phyloP scores from a whole-genome alignment of 1,140 invertebrate species.

The Mactra quadrangularis region DNA sequence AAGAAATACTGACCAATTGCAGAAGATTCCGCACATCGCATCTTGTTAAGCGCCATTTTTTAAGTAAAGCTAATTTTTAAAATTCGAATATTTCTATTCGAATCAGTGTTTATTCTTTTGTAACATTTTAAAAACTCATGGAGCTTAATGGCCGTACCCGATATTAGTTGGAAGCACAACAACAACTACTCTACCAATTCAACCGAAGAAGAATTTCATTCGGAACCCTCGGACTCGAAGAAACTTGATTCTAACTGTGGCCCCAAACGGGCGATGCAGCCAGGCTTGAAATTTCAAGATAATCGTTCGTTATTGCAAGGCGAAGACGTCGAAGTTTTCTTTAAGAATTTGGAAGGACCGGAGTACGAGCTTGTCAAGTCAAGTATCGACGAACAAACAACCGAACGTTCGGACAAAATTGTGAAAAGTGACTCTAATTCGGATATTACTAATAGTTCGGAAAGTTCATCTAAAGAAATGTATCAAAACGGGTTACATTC shows the following conservation, averaged over 20 bases:
- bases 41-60: too few species aligned
- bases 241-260: conserved; percentile 15
- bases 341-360: conserved; percentile 76
- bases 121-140: conserved; percentile 39
- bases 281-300: conserved; percentile 70
- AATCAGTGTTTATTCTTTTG: too few species aligned
- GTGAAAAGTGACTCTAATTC: conserved; percentile 44
- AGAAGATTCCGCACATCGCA: too few species aligned
- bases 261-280: conserved; percentile 69
- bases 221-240: not conserved
- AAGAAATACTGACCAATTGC: too few species aligned
- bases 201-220: conserved; percentile 28
- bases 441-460: conserved; percentile 39
- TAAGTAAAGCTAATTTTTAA: too few species aligned
- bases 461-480: conserved; percentile 61
- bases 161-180: conserved; percentile 38
- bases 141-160: conserved; percentile 49
- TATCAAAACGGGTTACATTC: conserved; percentile 76
- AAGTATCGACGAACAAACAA: not conserved
- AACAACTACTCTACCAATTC: not conserved
- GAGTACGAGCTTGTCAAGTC: conserved; percentile 32
- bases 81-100: too few species aligned
- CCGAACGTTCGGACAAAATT: conserved; percentile 12
- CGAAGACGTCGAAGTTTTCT: conserved; percentile 79
- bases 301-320: conserved; percentile 72